Percentiles rank a stretch among this genome's conserved stretches.
Evolutionary conservation across 1,140 invertebrate genomes (phyloP).

Genomic region (Homarus americanus): DNA sequence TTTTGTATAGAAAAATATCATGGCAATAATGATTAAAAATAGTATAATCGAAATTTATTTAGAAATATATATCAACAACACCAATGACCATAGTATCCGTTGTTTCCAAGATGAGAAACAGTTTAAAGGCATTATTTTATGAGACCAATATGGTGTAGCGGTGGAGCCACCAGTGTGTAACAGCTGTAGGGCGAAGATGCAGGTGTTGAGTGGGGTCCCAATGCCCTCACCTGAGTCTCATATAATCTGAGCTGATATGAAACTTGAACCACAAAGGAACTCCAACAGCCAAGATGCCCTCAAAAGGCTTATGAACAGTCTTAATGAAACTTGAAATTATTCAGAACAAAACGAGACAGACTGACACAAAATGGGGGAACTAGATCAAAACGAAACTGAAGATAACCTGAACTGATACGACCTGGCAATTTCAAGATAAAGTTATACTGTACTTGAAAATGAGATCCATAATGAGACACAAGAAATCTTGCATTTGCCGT

Average conservation of each 20-base stretch:
- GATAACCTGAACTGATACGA: no score
- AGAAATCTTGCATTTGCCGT: no score
- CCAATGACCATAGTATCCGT: conserved; percentile 30
- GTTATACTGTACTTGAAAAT: no score
- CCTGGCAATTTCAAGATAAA: no score
- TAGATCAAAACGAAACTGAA: no score
- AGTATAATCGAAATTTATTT: background rate
- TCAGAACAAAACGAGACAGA: no score
- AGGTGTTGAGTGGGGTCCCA: background rate
- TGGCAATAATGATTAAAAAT: background rate
- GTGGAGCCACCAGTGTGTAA: background rate
- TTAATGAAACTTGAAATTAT: no score
- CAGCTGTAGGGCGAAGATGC: background rate
- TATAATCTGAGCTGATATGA: background rate
- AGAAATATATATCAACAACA: conserved; percentile 29
- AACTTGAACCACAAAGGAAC: no score
- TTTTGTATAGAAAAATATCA: background rate
- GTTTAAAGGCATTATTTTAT: background rate
- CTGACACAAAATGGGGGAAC: no score
- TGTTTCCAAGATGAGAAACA: conserved; percentile 21
- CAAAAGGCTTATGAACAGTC: background rate
- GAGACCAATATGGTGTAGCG: background rate
- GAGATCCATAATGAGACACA: no score
- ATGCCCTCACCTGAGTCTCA: no score
- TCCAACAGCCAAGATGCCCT: background rate